Evolutionary conservation across 2,797 vertebrate species (phyloP), one percentile per base, ranked within the genome.

Genomic region (Pipistrellus nathusii): DNA sequence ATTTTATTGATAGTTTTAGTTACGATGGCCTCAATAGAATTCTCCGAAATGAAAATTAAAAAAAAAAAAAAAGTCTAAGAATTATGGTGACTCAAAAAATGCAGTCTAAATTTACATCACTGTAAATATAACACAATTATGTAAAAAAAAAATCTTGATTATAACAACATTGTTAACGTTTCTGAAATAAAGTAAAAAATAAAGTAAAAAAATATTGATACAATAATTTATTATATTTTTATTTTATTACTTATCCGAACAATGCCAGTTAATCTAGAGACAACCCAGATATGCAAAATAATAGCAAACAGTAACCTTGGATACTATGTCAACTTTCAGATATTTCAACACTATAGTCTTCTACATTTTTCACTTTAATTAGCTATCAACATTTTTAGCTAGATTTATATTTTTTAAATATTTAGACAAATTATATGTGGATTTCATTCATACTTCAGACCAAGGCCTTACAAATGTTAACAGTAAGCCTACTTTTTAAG

Each of bases 101-200:
- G 59, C 4, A 78, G 9, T 46, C 41, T 78, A 78, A n/a, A 38
- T 66, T 57, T 20, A 21, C 2, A 27, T 80, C n/a, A 55, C 5
- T 71, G 35, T 53, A n/a, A 71, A 55, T 32, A 27, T 75, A 62
- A 66, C 53, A 73, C 15, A 77, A 68, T 30, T 15, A 59, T 1
- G 3, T 51, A 46, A 62, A 59, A 76, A 76, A 41, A 51, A 51
- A 64, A 55, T 4, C 7, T 30, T 68, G 27, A 73, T 48, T 75
- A 35, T 66, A 25, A 73, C 23, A n/a, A 38, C 21, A 73, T 46
- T 53, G 68, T 15, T 68, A 57, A 93, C 57, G 81, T 85, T 76
- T 68, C 30, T 75, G 69, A 90, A 75, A 76, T 46, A 38, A 69
- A 89, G 55, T 41, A 80, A 72, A 21, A 89, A 85, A 32, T n/a